Percentiles rank a stretch among this genome's conserved stretches.
phyloP scores from a whole-genome alignment of 2,888 invertebrate genomes.

The Agrilus mali region DNA sequence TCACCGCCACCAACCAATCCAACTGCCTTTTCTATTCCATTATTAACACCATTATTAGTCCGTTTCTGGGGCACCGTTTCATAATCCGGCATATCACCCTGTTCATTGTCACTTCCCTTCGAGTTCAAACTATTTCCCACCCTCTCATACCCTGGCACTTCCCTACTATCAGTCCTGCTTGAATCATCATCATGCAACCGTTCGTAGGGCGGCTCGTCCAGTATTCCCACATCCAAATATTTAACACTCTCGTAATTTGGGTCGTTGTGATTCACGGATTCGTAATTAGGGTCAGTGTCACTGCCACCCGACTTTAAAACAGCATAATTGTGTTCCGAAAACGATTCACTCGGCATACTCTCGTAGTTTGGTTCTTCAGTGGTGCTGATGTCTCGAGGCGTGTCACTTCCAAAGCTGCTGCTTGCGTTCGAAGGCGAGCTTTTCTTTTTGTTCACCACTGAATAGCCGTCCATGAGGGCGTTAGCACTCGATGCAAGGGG shows the following conservation, averaged over 20 bases:
- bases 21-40: no score
- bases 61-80: conserved; percentile 16
- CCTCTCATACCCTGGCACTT: conserved; percentile 1
- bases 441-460: conserved; percentile 15
- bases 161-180: conserved; percentile 18
- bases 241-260: conserved; percentile 76
- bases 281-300: conserved; percentile 60
- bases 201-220: conserved; percentile 56
- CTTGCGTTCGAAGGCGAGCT: conserved; percentile 24
- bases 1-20: not conserved
- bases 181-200: conserved; percentile 34
- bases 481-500: conserved; percentile 4
- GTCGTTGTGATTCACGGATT: conserved; percentile 53
- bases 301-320: conserved; percentile 46
- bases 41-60: no score
- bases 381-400: conserved; percentile 19
- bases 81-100: conserved; percentile 18
- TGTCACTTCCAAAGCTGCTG: conserved; percentile 41
- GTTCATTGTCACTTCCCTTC: no score
- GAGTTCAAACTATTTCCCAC: conserved; percentile 1
- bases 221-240: conserved; percentile 44
- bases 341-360: conserved; percentile 45
- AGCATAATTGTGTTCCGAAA: conserved; percentile 42
- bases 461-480: conserved; percentile 13
- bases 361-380: conserved; percentile 60